Conservation (phyloP, 2,113 vertebrate species). For the Spea bombifrons region DNA sequence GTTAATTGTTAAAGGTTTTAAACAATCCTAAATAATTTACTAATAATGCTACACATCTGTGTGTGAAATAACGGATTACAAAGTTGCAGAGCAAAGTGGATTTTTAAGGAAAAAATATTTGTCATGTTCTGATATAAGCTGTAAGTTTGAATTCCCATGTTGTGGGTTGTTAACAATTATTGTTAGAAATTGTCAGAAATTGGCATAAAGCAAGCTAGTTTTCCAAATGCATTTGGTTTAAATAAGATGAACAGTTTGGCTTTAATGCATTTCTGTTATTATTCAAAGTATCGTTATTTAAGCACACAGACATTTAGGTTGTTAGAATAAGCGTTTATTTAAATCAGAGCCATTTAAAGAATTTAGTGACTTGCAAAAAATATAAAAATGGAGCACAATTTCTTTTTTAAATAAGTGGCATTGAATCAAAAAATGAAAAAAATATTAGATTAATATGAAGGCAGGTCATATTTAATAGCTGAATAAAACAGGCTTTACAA, state of each 20-base stretch:
- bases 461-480: no score
- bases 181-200: conserved; percentile 30
- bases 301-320: not conserved
- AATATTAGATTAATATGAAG: no score
- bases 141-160: conserved; percentile 16
- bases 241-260: conserved; percentile 1
- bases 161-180: conserved; percentile 28
- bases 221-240: conserved; percentile 26
- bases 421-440: no score
- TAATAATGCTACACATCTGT: not conserved
- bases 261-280: not conserved
- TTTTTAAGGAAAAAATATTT: conserved; percentile 8
- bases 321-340: not conserved
- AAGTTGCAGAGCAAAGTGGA: not conserved
- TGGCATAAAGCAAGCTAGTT: conserved; percentile 2
- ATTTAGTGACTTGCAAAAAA: not conserved
- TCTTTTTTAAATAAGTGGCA: no score
- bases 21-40: conserved; percentile 12
- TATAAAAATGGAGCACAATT: no score
- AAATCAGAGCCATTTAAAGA: not conserved
- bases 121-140: conserved; percentile 11
- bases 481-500: no score
- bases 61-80: not conserved
- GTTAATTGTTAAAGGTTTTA: not conserved
- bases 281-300: conserved; percentile 7